Evolutionary conservation across 2,113 vertebrate species (phyloP).

Genomic region (Corythornis madagascariensis): DNA sequence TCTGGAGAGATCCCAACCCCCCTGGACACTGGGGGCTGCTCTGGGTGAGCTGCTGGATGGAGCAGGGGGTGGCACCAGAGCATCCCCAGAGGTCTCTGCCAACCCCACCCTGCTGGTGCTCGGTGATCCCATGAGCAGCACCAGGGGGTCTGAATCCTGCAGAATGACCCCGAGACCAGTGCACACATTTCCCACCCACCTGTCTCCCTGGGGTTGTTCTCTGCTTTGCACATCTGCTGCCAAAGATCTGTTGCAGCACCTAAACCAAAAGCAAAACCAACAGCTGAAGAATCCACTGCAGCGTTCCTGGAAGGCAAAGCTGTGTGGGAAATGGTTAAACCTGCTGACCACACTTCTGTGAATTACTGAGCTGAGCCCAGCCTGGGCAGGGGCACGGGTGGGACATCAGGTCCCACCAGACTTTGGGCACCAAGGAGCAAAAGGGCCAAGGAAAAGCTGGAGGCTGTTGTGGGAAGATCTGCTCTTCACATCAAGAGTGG

Average conservation of each 20-base stretch:
- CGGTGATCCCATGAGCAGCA: not conserved
- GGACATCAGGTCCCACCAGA: not conserved
- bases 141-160: fast-evolving
- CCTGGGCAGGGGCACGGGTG: not conserved
- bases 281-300: not conserved
- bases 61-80: too few species aligned
- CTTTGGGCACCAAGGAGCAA: not conserved
- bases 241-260: fast-evolving
- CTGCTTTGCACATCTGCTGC: not conserved
- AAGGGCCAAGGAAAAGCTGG: not conserved
- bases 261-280: not conserved
- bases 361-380: not conserved
- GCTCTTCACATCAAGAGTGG: fast-evolving
- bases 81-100: too few species aligned
- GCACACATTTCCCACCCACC: fast-evolving
- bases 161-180: fast-evolving
- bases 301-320: not conserved
- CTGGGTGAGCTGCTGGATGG: too few species aligned
- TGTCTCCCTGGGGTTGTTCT: fast-evolving
- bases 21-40: not conserved
- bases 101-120: too few species aligned
- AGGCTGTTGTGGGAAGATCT: not conserved
- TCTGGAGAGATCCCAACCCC: not conserved
- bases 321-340: not conserved
- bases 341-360: not conserved